phyloP scores from a whole-genome alignment of 2,888 invertebrate genomes.

The Corythucha ciliata region DNA sequence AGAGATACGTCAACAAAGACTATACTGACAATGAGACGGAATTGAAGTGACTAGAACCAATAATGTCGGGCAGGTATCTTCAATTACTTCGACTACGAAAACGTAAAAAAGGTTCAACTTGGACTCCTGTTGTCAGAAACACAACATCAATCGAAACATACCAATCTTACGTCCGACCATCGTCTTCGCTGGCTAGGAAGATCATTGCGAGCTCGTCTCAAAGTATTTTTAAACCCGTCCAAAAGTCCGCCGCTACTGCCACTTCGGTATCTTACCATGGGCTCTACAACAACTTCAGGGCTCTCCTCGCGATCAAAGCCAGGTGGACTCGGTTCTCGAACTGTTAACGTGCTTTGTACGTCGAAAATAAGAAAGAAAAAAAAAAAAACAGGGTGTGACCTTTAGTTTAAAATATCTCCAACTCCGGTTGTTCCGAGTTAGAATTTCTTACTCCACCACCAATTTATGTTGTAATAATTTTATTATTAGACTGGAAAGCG shows the following conservation, averaged over 20 bases:
- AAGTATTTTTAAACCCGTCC: constrained; percentile 53
- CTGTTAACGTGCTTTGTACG: too few relatives aligned
- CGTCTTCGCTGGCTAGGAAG: constrained; percentile 29
- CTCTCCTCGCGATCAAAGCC: constrained; percentile 23
- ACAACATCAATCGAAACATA: constrained; percentile 6
- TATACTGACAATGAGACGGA: too few relatives aligned
- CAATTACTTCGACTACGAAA: neutral
- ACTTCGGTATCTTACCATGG: constrained; percentile 23
- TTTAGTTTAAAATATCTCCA: too few relatives aligned
- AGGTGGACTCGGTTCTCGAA: constrained; percentile 26
- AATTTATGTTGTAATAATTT: too few relatives aligned
- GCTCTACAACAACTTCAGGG: constrained; percentile 24
- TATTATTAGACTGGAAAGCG: too few relatives aligned
- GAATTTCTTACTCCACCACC: too few relatives aligned
- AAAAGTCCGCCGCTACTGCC: constrained; percentile 41
- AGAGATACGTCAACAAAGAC: too few relatives aligned
- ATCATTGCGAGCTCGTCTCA: constrained; percentile 48
- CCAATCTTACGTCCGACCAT: constrained; percentile 29
- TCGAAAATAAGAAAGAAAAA: too few relatives aligned
- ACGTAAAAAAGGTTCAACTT: neutral
- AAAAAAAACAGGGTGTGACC: too few relatives aligned
- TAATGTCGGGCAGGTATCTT: too few relatives aligned
- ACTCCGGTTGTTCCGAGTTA: too few relatives aligned
- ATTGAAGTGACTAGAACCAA: too few relatives aligned
- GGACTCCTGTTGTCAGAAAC: neutral